Percentiles rank a stretch among this genome's conserved stretches.
phyloP scores from a whole-genome alignment of 2,113 vertebrate species.

The Mormyrus iriodes region DNA sequence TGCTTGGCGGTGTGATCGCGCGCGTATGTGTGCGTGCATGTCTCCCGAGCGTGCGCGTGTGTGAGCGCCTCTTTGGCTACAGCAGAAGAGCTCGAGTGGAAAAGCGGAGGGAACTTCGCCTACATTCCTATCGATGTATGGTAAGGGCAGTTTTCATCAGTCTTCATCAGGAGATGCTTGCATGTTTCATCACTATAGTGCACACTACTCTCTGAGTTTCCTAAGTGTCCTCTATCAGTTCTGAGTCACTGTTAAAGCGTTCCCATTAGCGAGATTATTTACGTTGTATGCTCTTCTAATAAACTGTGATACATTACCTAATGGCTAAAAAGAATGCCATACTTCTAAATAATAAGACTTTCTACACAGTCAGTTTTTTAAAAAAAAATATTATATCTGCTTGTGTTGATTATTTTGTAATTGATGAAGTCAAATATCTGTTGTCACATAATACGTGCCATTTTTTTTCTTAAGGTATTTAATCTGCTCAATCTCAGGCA shows the following conservation, averaged over 20 bases:
- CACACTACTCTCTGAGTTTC: neutral
- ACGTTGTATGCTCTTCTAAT: neutral
- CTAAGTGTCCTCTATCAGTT: neutral
- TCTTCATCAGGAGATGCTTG: neutral
- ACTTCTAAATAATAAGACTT: neutral
- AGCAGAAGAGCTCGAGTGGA: slow-evolving; percentile 9
- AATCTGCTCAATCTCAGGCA: neutral
- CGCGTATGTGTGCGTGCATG: neutral
- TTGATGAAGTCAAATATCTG: neutral
- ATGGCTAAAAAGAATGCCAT: neutral
- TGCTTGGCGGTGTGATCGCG: neutral
- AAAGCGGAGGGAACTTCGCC: neutral
- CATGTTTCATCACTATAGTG: neutral
- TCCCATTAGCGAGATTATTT: neutral
- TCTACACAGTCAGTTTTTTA: neutral
- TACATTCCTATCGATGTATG: slow-evolving; percentile 18
- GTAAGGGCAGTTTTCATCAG: slow-evolving; percentile 13
- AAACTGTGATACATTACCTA: neutral
- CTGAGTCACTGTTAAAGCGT: neutral
- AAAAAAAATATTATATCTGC: neutral
- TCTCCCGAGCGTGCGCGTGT: neutral
- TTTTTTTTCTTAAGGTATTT: neutral
- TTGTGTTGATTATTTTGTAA: neutral
- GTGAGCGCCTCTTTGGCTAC: slow-evolving; percentile 5
- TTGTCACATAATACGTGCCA: neutral